phyloP scores from a whole-genome alignment of 2,113 vertebrate genomes.

The Anser brachyrhynchus region DNA sequence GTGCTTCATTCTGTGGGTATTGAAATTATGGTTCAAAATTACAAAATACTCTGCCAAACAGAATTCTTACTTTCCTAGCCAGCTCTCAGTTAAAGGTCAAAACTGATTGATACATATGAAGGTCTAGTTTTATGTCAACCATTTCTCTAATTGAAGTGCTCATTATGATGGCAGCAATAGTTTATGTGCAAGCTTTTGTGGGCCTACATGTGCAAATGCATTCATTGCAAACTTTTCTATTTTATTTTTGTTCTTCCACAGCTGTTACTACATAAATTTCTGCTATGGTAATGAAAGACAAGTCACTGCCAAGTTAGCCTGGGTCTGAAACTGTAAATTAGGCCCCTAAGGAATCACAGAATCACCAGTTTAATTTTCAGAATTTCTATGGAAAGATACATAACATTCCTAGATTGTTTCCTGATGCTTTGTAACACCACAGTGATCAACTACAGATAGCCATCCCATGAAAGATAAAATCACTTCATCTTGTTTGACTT shows the following conservation, averaged over 20 bases:
- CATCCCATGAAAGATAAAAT: background rate
- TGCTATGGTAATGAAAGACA: background rate
- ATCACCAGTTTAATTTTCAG: slow-evolving; percentile 37
- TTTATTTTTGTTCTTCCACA: slow-evolving; percentile 25
- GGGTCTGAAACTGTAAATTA: slow-evolving; percentile 33
- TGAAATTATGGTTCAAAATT: background rate
- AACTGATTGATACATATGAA: background rate
- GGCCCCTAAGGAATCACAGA: slow-evolving; percentile 34
- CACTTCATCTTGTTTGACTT: slow-evolving; percentile 9
- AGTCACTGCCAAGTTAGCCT: slow-evolving; percentile 12
- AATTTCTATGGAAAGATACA: background rate
- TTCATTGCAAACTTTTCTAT: background rate
- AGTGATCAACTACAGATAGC: background rate
- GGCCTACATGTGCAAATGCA: background rate
- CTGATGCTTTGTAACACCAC: background rate
- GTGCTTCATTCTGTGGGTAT: background rate
- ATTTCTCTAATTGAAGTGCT: background rate
- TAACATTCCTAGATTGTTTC: background rate
- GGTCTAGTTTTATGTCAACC: background rate
- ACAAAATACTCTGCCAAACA: background rate
- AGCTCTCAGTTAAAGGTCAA: background rate
- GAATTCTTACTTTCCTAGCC: background rate
- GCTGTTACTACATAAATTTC: slow-evolving; percentile 31
- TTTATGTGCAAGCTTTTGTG: background rate
- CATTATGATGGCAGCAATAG: background rate